Base-by-base conservation (phyloP, 2,888 invertebrate species). In the Sphecodes monilicornis region DNA sequence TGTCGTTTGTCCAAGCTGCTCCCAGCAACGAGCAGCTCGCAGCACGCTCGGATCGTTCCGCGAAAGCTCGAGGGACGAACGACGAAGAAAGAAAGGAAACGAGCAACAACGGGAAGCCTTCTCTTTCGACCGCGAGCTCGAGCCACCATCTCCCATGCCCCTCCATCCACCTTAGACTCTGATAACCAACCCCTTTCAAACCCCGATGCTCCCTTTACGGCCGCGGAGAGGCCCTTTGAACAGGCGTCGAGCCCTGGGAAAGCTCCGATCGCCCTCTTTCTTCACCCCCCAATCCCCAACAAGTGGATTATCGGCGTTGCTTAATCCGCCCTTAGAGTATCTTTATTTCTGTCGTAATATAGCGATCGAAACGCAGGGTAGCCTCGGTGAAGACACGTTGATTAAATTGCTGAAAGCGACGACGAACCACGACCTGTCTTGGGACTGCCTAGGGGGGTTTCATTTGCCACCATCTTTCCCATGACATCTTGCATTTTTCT, bases 1-100 rank as follows among this genome's bases (percentile, higher is more conserved):
- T 80, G 79, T 80, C 85, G 89, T 78, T 87, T 80, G 87, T 85
- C 78, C 82, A 68, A n/a, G n/a, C 36, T 66, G 66, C 66, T 36
- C 66, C 66, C 22, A 4, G 36, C 66, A 66, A 22, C 32, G 64
- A 18, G 32, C 64, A 64, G 16, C 68, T 39, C 39, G 39, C 68
- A 36, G 68, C 68, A 68, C 64, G 68, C 43, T 43, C 29, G 8
- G 74, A n/a, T 39, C 36, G n/a, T 68, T 68, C 36, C 13, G 8
- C n/a, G n/a, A 39, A 68, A 39, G 36, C 54, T 71, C 72, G n/a
- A 36, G 66, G 29, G 29, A 60, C 32, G 50, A 72, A 18, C 29
- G 32, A 11, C 36, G 22, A 36, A 41, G 36, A 5, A 39, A 39
- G 39, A 46, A 76, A 76, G 66, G 39, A 50, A 64, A 60, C 74